Evolutionary conservation across 2,797 vertebrate species (phyloP), one percentile per base, ranked within the genome.

Genomic region (Apogon talboti): DNA sequence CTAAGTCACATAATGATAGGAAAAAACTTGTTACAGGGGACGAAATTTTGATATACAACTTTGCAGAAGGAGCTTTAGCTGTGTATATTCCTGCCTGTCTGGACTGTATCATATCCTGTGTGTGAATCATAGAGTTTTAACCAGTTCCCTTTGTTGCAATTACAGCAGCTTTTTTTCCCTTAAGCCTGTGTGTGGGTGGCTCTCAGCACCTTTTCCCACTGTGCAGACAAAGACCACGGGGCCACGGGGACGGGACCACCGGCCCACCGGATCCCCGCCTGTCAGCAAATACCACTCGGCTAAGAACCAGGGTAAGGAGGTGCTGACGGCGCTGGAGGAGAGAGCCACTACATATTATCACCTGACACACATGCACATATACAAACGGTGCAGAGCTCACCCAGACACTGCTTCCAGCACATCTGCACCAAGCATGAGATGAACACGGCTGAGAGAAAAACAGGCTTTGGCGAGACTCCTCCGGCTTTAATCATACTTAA

Each of bases 361-460:
- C 84, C 71, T 81, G 16, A 65, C 65, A 58, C 68, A 72, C 38
- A 60, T 47, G 55, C 9, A 28, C 35, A 43, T 11, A 30, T 16
- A 28, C 16, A 58, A 2, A 45, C 59, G 37, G 19, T 6, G 64
- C 56, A 2, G 15, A 1, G n/a, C 60, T 55, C 54, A 38, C n/a
- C 41, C 56, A 61, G 64, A 45, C 67, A 46, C 53, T 9, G n/a
- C 21, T 53, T 79, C 30, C 40, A 45, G 49, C 80, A 87, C 88
- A 87, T 91, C 86, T 92, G 88, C 82, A 53, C 48, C 66, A 84
- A 54, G 48, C 67, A 84, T 87, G 56, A 63, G 64, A 74, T 41
- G 71, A 59, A 54, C 51, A 58, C 8, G 18, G 35, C 0, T 0
- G 48, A 66, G 54, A 60, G 64, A 56, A 53, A 77, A 84, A 65